A percentile compares a stretch with the other conserved stretches of the same genome.
phyloP scores from a whole-genome alignment of 2,888 invertebrate genomes.

The Macrosiphum euphorbiae region DNA sequence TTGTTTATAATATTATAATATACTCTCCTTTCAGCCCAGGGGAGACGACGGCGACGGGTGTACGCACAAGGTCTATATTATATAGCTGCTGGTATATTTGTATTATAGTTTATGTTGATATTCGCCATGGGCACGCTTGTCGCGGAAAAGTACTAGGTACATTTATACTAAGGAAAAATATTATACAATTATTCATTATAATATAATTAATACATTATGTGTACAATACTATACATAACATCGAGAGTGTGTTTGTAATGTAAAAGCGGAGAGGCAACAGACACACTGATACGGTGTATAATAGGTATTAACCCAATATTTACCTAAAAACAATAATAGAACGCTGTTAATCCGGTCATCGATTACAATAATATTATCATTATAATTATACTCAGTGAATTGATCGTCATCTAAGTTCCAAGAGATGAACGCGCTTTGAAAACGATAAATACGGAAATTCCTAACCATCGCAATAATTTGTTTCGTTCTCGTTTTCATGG shows the following conservation, averaged over 20 bases:
- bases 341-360: not conserved
- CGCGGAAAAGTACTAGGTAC: not conserved
- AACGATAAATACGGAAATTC: not conserved
- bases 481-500: not conserved
- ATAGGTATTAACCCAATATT: conserved; percentile 6
- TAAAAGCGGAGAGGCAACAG: not conserved
- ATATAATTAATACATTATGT: not conserved
- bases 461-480: not conserved
- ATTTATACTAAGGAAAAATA: not conserved
- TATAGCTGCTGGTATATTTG: not conserved
- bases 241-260: not conserved
- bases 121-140: not conserved
- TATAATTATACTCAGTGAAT: not conserved
- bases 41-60: not conserved
- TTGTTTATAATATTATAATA: not conserved
- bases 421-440: not conserved
- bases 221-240: not conserved
- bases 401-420: not conserved
- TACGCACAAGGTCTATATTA: not conserved
- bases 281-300: not conserved
- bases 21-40: not conserved
- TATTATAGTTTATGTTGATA: not conserved
- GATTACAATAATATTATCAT: not conserved
- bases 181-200: not conserved
- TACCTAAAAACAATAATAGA: not conserved